A percentile compares a stretch with the other conserved stretches of the same genome.
phyloP scores from a whole-genome alignment of 2,113 vertebrate species.

The Capreolus pygargus region DNA sequence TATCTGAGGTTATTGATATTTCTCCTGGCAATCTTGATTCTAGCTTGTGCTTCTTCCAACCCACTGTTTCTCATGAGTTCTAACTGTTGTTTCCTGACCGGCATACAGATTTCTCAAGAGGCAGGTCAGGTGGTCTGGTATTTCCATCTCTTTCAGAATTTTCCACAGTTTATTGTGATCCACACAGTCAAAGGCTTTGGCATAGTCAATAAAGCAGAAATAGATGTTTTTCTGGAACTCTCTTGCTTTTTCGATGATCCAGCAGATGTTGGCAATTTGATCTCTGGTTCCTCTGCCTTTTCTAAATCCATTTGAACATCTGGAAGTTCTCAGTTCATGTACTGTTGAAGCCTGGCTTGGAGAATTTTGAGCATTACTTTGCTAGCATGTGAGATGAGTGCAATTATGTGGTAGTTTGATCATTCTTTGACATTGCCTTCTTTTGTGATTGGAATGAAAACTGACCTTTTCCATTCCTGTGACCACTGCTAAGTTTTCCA shows the following conservation, averaged over 20 bases:
- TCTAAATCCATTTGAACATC: not conserved
- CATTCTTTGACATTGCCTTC: not conserved
- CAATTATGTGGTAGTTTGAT: not conserved
- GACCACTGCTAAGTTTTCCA: not conserved
- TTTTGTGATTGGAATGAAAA: not conserved
- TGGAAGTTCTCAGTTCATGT: not conserved
- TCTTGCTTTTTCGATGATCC: not conserved
- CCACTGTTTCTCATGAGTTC: not conserved
- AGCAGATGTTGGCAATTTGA: not conserved
- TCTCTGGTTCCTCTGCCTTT: not conserved
- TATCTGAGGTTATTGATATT: not conserved
- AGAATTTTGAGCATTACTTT: not conserved
- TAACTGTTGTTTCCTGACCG: not conserved
- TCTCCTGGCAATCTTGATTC: not conserved
- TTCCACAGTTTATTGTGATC: not conserved
- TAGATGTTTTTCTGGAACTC: not conserved
- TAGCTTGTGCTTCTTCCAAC: not conserved
- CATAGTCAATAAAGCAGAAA: not conserved
- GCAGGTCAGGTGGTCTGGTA: not conserved
- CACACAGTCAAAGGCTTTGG: not conserved
- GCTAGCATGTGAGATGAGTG: not conserved
- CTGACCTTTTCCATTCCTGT: not conserved
- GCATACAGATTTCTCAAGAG: not conserved
- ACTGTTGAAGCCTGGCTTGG: not conserved
- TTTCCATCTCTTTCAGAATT: not conserved